These are phyloP conservation scores for Mythimna ferrago DNA, from an alignment of 2,888 invertebrate species.

Conservation along the genomic window DNA sequence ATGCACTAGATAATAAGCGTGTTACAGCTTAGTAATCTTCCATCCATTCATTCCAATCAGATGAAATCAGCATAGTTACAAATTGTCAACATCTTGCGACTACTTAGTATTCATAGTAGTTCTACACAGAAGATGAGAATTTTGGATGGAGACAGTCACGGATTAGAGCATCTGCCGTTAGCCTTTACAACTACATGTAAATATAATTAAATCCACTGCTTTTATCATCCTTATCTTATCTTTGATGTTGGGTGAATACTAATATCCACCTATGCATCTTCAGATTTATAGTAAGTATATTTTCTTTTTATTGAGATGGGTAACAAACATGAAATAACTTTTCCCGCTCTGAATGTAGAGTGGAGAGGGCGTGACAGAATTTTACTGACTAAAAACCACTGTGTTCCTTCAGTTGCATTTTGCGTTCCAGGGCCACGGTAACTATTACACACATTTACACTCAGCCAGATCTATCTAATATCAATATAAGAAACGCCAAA, in stretches of 20 bases:
- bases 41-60: constrained; percentile 53
- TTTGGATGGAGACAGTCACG: constrained; percentile 42
- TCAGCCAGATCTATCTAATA: background rate
- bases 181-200: constrained; percentile 20
- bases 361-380: no score
- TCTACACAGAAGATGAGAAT: constrained; percentile 40
- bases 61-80: constrained; percentile 54
- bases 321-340: no score
- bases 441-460: no score
- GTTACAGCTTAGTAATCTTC: constrained; percentile 37
- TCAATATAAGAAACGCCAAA: background rate
- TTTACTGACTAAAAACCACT: no score
- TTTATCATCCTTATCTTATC: constrained; percentile 4
- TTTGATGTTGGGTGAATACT: constrained; percentile 2
- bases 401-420: no score
- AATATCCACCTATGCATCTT: background rate
- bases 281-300: background rate
- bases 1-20: constrained; percentile 34
- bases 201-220: constrained; percentile 14
- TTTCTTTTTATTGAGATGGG: no score
- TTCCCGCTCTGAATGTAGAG: no score
- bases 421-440: no score
- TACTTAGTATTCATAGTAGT: constrained; percentile 47
- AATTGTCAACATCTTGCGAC: constrained; percentile 34
- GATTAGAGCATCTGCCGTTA: constrained; percentile 37